Evolutionary conservation across 2,888 invertebrate genomes (phyloP), one percentile per base, ranked within the genome.

Genomic region (Lamproptera curius): DNA sequence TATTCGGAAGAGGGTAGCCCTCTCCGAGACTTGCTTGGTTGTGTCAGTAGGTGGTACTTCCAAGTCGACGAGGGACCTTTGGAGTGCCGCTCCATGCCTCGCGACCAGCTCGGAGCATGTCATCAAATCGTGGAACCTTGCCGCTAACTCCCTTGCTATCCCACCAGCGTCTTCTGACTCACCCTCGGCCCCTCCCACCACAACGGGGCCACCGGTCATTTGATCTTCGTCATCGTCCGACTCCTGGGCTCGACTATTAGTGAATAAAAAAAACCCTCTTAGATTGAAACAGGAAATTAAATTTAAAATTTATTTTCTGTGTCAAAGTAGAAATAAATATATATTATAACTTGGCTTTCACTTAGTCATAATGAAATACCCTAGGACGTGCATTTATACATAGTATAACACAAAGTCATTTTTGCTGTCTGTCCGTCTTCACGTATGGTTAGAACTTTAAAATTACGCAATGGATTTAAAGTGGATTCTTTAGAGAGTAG

Each of bases 1-100:
- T 75, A 98, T 97, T 64, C 97, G 91, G 83, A 98, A 98, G n/a
- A 98, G 90, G 10, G 97, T 97, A 2, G 97, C 97, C 52, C 97
- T 89, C 77, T 99, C 99, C 51, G 95, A 95, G 49, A 97, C 94
- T 61, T 96, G 93, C 80, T 97, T 97, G 45, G 95, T 92, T 68
- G 93, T 94, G 53, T 92, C 91, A 9, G 93, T 90, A 37, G 91
- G 91, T 14, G 91, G 91, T 41, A 91, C 90, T 70, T 96, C 95
- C 41, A 96, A 77, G 66, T 96, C 96, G 10, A 91, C 91, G 1
- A 96, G 89, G 0, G 95, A 92, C 43, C 94, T 87, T 72, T 97
- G 96, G 48, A 98, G 87, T 20, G 95, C 94, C 13, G 92, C 90
- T 10, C 97, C 97, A 71, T 97, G 96, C 65, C 97, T 95, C 14